phyloP scores from a whole-genome alignment of 23 tunicate species.

The Ciona savignyi region DNA sequence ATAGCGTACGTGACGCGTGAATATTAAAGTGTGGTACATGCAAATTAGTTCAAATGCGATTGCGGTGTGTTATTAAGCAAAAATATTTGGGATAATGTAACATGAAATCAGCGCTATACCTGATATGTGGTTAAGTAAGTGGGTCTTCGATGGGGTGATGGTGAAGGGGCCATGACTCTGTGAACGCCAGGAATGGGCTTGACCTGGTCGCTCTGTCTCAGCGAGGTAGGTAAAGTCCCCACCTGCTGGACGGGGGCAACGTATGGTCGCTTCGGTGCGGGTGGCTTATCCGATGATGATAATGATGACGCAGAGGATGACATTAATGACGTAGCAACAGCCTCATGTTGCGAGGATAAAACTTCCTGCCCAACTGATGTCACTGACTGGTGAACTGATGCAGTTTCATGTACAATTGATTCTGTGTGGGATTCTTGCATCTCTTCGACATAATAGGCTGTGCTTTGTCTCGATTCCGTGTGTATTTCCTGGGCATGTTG shows the following conservation, averaged over 20 bases:
- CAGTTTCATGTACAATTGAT: background rate
- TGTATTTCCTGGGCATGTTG: background rate
- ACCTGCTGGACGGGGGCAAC: constrained; percentile 15
- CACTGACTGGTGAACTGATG: background rate
- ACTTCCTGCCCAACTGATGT: background rate
- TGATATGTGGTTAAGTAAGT: background rate
- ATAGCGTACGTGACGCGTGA: too few relatives aligned
- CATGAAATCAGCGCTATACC: too few relatives aligned
- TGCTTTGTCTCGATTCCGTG: background rate
- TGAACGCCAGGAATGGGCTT: constrained; percentile 20
- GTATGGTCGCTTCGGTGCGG: constrained; percentile 23
- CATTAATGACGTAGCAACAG: background rate
- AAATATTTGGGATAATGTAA: too few relatives aligned
- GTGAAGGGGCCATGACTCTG: constrained; percentile 8
- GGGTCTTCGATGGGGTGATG: background rate
- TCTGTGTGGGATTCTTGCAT: background rate
- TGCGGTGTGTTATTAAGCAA: too few relatives aligned
- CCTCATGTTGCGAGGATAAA: background rate
- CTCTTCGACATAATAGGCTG: background rate
- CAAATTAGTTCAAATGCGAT: too few relatives aligned
- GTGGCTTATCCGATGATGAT: constrained; percentile 31
- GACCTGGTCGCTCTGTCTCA: background rate
- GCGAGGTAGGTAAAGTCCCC: background rate
- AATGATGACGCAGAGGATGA: constrained; percentile 22
- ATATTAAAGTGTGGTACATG: too few relatives aligned